Evolutionary conservation across 2,113 vertebrate species (phyloP).

Genomic region (Martes martes): DNA sequence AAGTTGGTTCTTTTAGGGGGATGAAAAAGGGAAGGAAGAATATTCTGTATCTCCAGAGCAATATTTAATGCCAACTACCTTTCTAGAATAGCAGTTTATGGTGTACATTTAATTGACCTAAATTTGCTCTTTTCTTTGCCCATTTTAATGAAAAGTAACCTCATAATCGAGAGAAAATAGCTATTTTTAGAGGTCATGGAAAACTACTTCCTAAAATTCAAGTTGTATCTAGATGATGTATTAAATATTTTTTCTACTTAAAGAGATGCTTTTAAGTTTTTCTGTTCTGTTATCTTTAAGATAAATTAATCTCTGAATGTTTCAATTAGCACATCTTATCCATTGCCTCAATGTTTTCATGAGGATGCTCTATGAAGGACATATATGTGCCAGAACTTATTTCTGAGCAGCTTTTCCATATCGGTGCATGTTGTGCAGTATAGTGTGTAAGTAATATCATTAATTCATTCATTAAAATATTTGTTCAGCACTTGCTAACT

Average conservation of each 20-base stretch:
- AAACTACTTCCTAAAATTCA: neutral
- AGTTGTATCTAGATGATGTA: neutral
- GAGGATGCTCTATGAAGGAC: fast-evolving
- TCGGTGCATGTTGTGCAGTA: neutral
- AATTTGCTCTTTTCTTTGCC: neutral
- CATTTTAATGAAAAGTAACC: neutral
- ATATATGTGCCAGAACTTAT: neutral
- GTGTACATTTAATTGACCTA: neutral
- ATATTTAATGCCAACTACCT: neutral
- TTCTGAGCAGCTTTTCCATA: neutral
- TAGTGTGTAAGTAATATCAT: neutral
- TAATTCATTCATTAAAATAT: neutral
- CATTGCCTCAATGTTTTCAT: neutral
- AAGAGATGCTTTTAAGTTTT: neutral
- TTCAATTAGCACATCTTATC: neutral
- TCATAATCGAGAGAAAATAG: neutral
- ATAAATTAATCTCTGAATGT: neutral
- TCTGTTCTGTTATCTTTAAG: neutral
- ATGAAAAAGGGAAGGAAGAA: neutral
- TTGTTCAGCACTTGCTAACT: neutral
- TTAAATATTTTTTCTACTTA: neutral
- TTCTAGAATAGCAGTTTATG: neutral
- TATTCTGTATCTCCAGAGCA: neutral
- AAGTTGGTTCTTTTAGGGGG: neutral
- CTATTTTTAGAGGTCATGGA: neutral